phyloP scores from a whole-genome alignment of 2,888 invertebrate species.

The Xanthia togata region DNA sequence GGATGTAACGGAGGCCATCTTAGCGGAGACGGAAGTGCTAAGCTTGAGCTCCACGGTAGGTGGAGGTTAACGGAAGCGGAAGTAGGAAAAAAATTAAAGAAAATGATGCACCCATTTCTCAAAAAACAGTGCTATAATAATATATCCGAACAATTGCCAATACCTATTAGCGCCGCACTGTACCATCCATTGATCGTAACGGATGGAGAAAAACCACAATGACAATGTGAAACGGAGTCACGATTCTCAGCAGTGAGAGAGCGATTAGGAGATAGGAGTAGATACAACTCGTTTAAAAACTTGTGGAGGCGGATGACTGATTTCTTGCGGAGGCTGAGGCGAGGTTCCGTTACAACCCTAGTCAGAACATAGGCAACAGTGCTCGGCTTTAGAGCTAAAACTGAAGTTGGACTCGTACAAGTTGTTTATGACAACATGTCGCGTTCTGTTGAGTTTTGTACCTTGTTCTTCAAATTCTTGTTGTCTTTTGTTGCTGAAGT shows the following conservation, averaged over 20 bases:
- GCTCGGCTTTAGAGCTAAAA: slow-evolving; percentile 54
- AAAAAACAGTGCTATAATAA: too few species aligned
- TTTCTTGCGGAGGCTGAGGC: neutral
- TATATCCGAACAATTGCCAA: neutral
- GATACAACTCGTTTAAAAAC: neutral
- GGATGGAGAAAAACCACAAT: neutral
- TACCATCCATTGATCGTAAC: neutral
- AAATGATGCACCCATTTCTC: too few species aligned
- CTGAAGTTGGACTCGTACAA: slow-evolving; percentile 58
- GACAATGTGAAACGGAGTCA: too few species aligned
- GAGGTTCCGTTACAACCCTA: neutral
- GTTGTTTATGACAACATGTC: slow-evolving; percentile 69
- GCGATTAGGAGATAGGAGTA: too few species aligned
- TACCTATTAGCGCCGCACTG: neutral
- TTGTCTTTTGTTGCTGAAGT: slow-evolving; percentile 52
- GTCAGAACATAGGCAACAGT: slow-evolving; percentile 24
- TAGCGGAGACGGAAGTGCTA: too few species aligned
- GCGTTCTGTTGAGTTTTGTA: slow-evolving; percentile 52
- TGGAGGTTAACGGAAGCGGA: too few species aligned
- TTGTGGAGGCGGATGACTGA: neutral
- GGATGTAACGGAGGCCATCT: neutral
- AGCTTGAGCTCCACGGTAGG: too few species aligned
- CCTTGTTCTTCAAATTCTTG: slow-evolving; percentile 60
- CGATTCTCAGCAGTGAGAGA: too few species aligned
- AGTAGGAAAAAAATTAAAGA: too few species aligned